Percentiles rank a stretch among this genome's conserved stretches.
phyloP scores from a whole-genome alignment of 2,797 vertebrate species.

The Thalassophryne amazonica region DNA sequence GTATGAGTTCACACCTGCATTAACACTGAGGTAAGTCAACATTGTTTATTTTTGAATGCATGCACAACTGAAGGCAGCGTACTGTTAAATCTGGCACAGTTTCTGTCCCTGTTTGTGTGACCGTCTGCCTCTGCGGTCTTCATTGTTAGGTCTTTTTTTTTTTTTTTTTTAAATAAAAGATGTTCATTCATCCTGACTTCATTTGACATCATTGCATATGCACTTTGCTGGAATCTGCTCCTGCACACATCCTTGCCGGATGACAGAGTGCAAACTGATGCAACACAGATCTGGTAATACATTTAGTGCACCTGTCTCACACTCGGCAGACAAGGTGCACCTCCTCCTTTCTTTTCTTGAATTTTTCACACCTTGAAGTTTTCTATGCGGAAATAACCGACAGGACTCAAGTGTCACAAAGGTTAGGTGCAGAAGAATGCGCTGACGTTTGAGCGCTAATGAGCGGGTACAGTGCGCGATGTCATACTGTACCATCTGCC shows the following conservation, averaged over 20 bases:
- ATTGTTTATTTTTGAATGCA: constrained; percentile 4
- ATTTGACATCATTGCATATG: background rate
- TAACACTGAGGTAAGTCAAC: constrained; percentile 59
- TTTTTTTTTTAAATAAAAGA: background rate
- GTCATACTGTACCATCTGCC: constrained; percentile 40
- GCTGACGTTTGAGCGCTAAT: constrained; percentile 47
- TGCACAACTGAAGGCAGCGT: constrained; percentile 3
- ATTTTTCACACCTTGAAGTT: constrained; percentile 50
- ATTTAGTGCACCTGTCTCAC: constrained; percentile 9
- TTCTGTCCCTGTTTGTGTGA: too few species aligned
- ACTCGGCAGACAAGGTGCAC: constrained; percentile 21
- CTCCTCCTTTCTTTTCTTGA: too few species aligned
- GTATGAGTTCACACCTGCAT: constrained; percentile 61
- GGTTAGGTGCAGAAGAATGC: constrained; percentile 24
- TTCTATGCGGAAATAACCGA: constrained; percentile 60
- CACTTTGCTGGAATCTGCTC: background rate
- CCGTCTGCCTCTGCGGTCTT: background rate
- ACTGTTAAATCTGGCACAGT: background rate
- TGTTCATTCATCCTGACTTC: background rate
- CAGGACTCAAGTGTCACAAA: constrained; percentile 40
- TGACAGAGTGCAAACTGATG: background rate
- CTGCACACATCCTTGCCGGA: too few species aligned
- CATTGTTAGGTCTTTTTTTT: background rate
- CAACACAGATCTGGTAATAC: background rate
- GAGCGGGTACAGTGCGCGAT: constrained; percentile 40